Conservation (phyloP, 2,888 invertebrate species). For the Ashinkailepas kermadecensis region DNA sequence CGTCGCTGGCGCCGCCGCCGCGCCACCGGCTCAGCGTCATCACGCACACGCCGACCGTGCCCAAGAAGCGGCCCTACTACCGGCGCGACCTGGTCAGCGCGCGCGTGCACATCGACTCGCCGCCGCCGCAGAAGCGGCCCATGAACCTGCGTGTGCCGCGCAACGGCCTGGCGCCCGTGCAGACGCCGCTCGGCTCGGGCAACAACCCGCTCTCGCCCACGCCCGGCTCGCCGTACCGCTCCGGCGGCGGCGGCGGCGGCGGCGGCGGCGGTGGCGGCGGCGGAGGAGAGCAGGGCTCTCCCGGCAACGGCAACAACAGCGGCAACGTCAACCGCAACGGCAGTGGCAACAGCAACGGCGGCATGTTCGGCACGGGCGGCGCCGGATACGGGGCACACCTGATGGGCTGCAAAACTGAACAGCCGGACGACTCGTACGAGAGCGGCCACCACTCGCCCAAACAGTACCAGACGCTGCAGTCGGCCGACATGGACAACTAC, state of each 20-base stretch:
- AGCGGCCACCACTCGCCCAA: neutral
- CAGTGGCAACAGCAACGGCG: conserved; percentile 24
- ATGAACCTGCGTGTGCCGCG: conserved; percentile 6
- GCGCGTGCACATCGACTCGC: conserved; percentile 16
- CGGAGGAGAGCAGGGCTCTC: conserved; percentile 8
- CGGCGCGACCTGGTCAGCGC: conserved; percentile 19
- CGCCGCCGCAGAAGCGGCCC: conserved; percentile 15
- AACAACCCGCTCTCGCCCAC: conserved; percentile 10
- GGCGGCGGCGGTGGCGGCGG: neutral
- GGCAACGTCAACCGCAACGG: conserved; percentile 29
- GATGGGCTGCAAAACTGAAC: neutral
- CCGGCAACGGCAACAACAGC: conserved; percentile 28
- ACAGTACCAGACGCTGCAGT: conserved; percentile 17
- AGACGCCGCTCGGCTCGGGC: conserved; percentile 5
- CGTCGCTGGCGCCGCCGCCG: conserved; percentile 6
- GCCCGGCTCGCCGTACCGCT: neutral
- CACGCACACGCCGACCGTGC: conserved; percentile 16
- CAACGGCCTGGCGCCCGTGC: neutral
- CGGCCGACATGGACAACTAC: conserved; percentile 16
- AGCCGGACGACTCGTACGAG: conserved; percentile 15
- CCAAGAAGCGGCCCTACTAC: conserved; percentile 18
- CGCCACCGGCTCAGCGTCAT: neutral
- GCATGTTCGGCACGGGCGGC: conserved; percentile 22
- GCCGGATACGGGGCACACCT: no score
- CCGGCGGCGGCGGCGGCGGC: conserved; percentile 9